Percentiles rank a stretch among this genome's conserved stretches.
These are phyloP conservation scores for Orius laevigatus DNA, from an alignment of 1,140 invertebrate genomes.

Conservation along the genomic window DNA sequence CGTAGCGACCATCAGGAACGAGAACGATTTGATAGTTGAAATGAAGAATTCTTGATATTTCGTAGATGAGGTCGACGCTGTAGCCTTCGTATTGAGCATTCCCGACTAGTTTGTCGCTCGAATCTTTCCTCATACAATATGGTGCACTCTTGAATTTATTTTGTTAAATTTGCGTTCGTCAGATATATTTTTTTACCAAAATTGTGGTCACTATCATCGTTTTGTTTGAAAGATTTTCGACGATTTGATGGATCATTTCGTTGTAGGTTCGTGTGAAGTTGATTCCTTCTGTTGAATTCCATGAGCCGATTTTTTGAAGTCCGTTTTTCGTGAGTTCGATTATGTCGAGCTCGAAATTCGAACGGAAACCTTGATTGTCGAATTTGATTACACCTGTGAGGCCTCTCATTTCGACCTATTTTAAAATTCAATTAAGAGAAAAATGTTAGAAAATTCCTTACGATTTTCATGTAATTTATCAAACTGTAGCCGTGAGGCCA, in stretches of 20 bases:
- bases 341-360: conserved; percentile 79
- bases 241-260: conserved; percentile 65
- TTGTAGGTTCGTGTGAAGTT: conserved; percentile 79
- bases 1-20: conserved; percentile 66
- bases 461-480: conserved; percentile 96
- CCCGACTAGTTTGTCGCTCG: conserved; percentile 57
- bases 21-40: conserved; percentile 80
- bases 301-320: conserved; percentile 67
- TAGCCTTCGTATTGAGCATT: conserved; percentile 83
- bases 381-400: conserved; percentile 87
- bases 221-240: conserved; percentile 79
- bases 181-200: too few relatives aligned
- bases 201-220: conserved; percentile 83
- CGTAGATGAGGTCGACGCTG: conserved; percentile 69
- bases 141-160: conserved; percentile 66
- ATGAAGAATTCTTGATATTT: conserved; percentile 71
- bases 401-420: conserved; percentile 75
- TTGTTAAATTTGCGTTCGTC: conserved; percentile 13
- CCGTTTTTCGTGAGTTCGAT: conserved; percentile 71
- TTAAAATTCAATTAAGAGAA: conserved; percentile 11
- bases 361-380: conserved; percentile 81
- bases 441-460: conserved; percentile 32
- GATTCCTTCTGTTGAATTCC: conserved; percentile 74
- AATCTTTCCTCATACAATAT: conserved; percentile 79
- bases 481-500: conserved; percentile 90